These are phyloP conservation scores for Euspilapteryx auroguttella DNA, from an alignment of 2,888 invertebrate genomes.

Conservation along the genomic window DNA sequence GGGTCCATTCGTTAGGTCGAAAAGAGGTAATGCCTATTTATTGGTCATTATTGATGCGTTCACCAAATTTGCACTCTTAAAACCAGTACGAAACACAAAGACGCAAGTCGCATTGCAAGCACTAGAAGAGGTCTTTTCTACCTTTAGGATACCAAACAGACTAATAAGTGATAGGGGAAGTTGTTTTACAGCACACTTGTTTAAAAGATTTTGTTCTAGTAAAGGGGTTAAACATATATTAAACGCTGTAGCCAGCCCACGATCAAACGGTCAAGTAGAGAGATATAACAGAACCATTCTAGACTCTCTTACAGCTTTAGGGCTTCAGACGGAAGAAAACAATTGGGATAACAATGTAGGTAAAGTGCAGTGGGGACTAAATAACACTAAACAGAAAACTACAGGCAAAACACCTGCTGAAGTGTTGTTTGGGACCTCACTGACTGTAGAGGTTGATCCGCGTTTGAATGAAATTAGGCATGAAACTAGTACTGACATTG, in stretches of 20 bases:
- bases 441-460: constrained; percentile 4
- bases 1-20: constrained; percentile 22
- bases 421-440: constrained; percentile 11
- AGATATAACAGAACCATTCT: no score
- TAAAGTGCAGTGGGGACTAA: constrained; percentile 13
- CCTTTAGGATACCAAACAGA: constrained; percentile 9
- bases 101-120: constrained; percentile 13
- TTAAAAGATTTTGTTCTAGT: constrained; percentile 16
- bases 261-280: constrained; percentile 14
- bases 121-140: constrained; percentile 12
- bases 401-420: constrained; percentile 11
- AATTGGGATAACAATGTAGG: no score
- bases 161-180: constrained; percentile 25
- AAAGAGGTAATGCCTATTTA: constrained; percentile 16
- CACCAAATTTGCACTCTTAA: constrained; percentile 19
- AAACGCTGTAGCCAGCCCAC: constrained; percentile 11
- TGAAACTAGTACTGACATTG: no score
- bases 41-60: constrained; percentile 22
- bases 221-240: constrained; percentile 11
- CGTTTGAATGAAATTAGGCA: no score
- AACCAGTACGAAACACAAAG: constrained; percentile 15
- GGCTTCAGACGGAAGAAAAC: no score
- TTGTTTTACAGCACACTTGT: constrained; percentile 18
- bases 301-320: no score
- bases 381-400: constrained; percentile 13